Percentiles rank a stretch among this genome's conserved stretches.
These are phyloP conservation scores for Cerastis leucographa DNA, from an alignment of 2,888 invertebrate species.

Conservation along the genomic window DNA sequence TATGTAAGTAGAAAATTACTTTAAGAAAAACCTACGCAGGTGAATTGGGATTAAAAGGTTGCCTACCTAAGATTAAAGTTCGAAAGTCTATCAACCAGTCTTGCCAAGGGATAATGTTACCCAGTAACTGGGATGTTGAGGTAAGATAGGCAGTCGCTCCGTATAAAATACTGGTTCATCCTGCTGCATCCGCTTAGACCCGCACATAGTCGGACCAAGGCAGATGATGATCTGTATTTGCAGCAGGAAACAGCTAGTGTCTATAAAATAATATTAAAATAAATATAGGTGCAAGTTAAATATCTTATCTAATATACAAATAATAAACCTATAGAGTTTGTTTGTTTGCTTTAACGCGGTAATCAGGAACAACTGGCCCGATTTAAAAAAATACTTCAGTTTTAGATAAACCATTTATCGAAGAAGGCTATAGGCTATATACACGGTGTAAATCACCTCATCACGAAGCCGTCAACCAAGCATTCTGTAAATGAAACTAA, in stretches of 20 bases:
- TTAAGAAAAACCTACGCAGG: background rate
- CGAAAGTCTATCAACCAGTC: background rate
- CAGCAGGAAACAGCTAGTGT: background rate
- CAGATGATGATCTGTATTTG: background rate
- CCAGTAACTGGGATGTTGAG: background rate
- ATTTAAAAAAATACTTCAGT: too few species aligned
- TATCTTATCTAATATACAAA: too few species aligned
- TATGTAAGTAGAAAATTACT: background rate
- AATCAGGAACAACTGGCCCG: too few species aligned
- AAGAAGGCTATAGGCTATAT: too few species aligned
- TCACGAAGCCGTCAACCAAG: too few species aligned
- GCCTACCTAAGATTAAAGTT: background rate
- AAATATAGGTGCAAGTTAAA: background rate
- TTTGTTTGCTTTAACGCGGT: too few species aligned
- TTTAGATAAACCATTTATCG: too few species aligned
- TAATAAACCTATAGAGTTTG: too few species aligned
- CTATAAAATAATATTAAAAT: background rate
- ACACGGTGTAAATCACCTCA: too few species aligned
- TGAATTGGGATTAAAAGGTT: background rate
- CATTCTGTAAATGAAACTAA: too few species aligned
- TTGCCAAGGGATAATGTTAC: background rate
- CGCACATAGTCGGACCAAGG: background rate
- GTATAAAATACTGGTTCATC: background rate
- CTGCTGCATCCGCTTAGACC: background rate
- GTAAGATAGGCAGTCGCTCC: background rate